Evolutionary conservation across 2,113 vertebrate genomes (phyloP).

Genomic region (Sisor rabdophorus): DNA sequence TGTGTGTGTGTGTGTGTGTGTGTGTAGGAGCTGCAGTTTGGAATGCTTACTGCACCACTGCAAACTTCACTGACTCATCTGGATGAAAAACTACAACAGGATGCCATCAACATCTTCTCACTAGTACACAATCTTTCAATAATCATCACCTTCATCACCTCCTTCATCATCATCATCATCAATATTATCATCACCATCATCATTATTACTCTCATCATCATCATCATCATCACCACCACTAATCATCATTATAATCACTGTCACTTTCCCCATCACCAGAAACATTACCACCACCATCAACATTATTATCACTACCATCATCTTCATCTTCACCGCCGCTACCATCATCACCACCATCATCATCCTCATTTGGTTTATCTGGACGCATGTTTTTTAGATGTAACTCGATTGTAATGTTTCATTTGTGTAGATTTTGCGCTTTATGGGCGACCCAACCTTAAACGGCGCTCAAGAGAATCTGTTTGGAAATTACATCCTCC

Average conservation of each 20-base stretch:
- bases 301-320: no score
- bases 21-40: conserved; percentile 82
- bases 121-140: conserved; percentile 72
- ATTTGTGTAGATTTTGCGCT: conserved; percentile 79
- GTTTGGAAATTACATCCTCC: conserved; percentile 93
- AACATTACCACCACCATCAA: no score
- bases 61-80: conserved; percentile 73
- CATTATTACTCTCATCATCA: no score
- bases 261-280: no score
- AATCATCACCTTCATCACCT: background rate
- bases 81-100: conserved; percentile 75
- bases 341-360: no score
- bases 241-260: no score
- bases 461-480: conserved; percentile 81
- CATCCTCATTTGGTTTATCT: background rate
- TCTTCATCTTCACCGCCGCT: no score
- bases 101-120: conserved; percentile 79
- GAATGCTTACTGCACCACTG: conserved; percentile 81
- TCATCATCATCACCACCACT: no score
- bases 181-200: background rate
- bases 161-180: background rate
- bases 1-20: conserved; percentile 15
- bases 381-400: background rate
- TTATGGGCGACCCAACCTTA: conserved; percentile 92
- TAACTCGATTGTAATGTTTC: background rate